Conservation (phyloP, 2,797 vertebrate genomes). For the Pteronotus mesoamericanus region DNA sequence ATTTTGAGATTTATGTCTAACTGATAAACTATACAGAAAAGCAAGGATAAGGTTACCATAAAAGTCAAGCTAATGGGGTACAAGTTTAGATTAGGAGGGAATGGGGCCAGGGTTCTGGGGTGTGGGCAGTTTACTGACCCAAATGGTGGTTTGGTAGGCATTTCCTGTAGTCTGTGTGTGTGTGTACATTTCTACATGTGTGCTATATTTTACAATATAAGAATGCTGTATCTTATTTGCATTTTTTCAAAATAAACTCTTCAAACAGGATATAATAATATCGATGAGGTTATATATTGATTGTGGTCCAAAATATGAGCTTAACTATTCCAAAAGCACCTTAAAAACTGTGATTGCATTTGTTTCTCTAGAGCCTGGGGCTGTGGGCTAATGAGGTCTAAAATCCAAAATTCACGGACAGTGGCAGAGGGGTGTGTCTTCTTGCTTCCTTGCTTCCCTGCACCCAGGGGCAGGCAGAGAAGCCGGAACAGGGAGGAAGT, state of each 20-base stretch:
- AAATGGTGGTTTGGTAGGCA: background rate
- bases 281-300: background rate
- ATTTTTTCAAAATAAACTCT: background rate
- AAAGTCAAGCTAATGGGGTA: background rate
- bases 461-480: background rate
- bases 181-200: background rate
- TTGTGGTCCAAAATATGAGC: background rate
- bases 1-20: background rate
- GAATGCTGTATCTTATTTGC: background rate
- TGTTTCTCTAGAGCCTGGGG: background rate
- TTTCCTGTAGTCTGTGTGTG: background rate
- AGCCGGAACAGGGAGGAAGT: rapidly evolving
- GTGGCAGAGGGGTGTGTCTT: background rate
- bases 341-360: background rate
- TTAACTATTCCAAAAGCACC: background rate
- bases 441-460: background rate
- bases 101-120: background rate
- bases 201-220: background rate
- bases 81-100: background rate
- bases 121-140: background rate
- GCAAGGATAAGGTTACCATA: background rate
- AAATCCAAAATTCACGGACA: background rate
- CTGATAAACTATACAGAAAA: background rate
- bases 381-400: background rate
- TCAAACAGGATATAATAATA: background rate